Percentiles rank a stretch among this genome's conserved stretches.
Evolutionary conservation across 2,888 invertebrate species (phyloP).

Genomic region (Chloroclysta siterata): DNA sequence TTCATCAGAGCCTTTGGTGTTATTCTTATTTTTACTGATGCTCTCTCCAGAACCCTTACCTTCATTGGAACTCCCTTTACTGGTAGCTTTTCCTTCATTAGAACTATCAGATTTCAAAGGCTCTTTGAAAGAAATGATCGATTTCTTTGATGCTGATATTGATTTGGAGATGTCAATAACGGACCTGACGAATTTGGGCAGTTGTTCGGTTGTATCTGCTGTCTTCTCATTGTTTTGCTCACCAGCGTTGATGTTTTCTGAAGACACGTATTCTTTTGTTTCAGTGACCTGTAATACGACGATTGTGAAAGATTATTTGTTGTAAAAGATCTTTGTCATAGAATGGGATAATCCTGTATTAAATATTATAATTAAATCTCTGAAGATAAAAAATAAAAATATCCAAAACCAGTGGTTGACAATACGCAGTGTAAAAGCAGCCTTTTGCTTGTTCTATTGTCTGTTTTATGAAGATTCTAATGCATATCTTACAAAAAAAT

Average conservation of each 20-base stretch:
- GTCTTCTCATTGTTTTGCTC: not conserved
- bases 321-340: no score
- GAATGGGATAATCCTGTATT: no score
- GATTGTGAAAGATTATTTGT: no score
- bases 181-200: slow-evolving; percentile 3
- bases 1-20: not conserved
- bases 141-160: slow-evolving; percentile 12
- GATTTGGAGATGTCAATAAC: slow-evolving; percentile 7
- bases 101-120: slow-evolving; percentile 1
- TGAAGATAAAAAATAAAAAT: no score
- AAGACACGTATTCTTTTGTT: slow-evolving; percentile 9
- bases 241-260: slow-evolving; percentile 28
- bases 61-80: not conserved
- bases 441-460: no score
- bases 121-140: slow-evolving; percentile 17
- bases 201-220: not conserved
- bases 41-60: slow-evolving; percentile 5
- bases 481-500: no score
- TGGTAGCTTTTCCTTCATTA: not conserved
- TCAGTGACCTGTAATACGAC: slow-evolving; percentile 25
- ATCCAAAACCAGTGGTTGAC: no score
- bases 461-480: no score
- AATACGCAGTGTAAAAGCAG: no score
- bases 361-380: no score
- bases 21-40: not conserved